Base-by-base conservation (phyloP, 2,888 invertebrate species). In the Yponomeuta plumbellus region DNA sequence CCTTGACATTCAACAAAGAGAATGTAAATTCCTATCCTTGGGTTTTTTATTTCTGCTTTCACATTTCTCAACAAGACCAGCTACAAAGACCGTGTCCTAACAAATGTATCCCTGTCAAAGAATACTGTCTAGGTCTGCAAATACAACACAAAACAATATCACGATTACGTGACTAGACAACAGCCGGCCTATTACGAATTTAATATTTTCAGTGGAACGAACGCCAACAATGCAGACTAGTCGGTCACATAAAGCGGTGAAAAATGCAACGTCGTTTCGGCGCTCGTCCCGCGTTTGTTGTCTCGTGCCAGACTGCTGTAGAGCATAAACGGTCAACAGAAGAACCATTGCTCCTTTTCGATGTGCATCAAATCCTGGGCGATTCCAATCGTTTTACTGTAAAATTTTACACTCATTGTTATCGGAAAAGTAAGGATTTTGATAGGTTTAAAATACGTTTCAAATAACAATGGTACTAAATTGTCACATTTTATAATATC, bases 231-330 rank as follows among this genome's bases (percentile, higher is more conserved):
- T 69, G 72, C 74, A 74, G 44, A 75, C 76, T 73, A 73, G 75
- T 76, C 40, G 40, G 63, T 23, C 26, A n/a, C 26, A 64, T 44
- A 68, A 79, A 83, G 83, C 80, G 83, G 85, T 83, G 81, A 81
- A 81, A 83, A 82, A 81, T 78, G 78, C 77, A 77, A 76, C 72
- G 74, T 71, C 72, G 73, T 75, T 76, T 76, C 76, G 75, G 74
- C 79, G 82, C 81, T 78, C 81, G 75, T 80, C 76, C 76, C 79
- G 79, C 82, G 85, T 85, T 86, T 83, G 81, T 83, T 61, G 23
- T 57, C 56, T 76, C 76, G 74, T 74, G 75, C 69, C 70, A 75
- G 82, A 79, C 81, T 77, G 78, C 74, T 20, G 22, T 56, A 8
- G 17, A 56, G 56, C 3, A 56, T 56, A 56, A 56, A 56, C 17